Evolutionary conservation across 2,113 vertebrate genomes (phyloP), one percentile per base, ranked within the genome.

Genomic region (Egretta garzetta): DNA sequence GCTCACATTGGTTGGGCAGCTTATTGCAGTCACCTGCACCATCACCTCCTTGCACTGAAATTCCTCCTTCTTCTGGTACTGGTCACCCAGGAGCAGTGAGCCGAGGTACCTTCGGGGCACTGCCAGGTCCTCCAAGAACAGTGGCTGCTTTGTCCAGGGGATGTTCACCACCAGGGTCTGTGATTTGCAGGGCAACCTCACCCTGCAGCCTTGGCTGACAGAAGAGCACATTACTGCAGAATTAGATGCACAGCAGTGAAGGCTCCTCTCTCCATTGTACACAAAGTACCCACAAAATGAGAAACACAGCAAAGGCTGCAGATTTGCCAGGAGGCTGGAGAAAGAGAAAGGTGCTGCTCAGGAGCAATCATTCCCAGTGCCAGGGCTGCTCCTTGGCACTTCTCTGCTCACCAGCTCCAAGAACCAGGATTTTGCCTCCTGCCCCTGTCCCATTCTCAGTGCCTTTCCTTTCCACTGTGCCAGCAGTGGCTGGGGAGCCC

Each of bases 71-170:
- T 56, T 56, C 16, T 52, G 35, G 2, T 30, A 8, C 18, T 30
- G 8, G 14, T 49, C n/a, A 24, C 17, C 1, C 4, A 8, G 19
- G 12, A 47, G 24, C n/a, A 33, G 15, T 22, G 58, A 84, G 43
- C 22, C 26, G 4, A 1, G 14, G 41, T 27, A 72, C 28, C 49
- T 59, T 22, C 41, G 49, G 37, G 33, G 21, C 17, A 56, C 28
- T 8, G 0, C 22, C 5, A 2, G 3, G 28, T 67, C 17, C 35
- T 62, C 2, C 0, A 50, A 66, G 35, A 62, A 32, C 6, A 41
- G 33, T 24, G 47, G 17, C 35, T 76, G 9, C 56, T 80, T 76
- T 66, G 30, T 33, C 32, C 67, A 71, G 12, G 22, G 33, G 16
- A 41, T 37, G 63, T 67, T 72, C 33, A 88, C 15, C 24, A n/a